phyloP scores from a whole-genome alignment of 2,797 vertebrate genomes.

The Sebastes oblongus region DNA sequence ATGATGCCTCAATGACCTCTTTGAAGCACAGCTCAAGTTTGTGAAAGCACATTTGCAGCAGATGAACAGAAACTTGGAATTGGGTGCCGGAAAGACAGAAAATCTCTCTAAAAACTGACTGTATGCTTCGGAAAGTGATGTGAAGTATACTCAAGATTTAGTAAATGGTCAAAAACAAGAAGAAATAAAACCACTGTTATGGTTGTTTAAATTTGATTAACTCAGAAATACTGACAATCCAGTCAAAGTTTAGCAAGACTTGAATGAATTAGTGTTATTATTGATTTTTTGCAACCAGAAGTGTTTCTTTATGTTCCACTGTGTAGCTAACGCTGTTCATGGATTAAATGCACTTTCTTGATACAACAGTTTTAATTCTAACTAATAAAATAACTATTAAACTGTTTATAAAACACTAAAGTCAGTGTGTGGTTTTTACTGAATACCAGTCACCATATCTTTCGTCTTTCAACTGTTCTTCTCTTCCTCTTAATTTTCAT shows the following conservation, averaged over 20 bases:
- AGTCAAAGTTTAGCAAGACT: neutral
- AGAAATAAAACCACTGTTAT: neutral
- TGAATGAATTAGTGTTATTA: neutral
- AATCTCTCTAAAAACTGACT: neutral
- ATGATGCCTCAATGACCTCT: accelerated
- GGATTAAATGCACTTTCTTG: neutral
- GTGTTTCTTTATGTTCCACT: neutral
- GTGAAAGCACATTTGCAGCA: neutral
- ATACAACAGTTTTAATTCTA: neutral
- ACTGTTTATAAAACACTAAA: neutral
- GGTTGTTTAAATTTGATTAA: neutral
- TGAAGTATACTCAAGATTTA: neutral
- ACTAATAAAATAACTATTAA: neutral
- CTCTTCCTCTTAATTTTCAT: slow-evolving; percentile 10
- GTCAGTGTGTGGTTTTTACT: neutral
- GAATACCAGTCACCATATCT: neutral
- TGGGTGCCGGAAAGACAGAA: neutral
- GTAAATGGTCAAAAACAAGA: neutral
- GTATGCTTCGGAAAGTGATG: neutral
- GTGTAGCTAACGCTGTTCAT: neutral
- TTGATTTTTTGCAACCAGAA: neutral
- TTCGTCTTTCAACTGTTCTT: neutral
- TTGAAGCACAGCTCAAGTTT: neutral
- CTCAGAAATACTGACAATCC: neutral
- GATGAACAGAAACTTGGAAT: neutral